phyloP scores from a whole-genome alignment of 1,140 invertebrate species.

The Drepana arcuata region DNA sequence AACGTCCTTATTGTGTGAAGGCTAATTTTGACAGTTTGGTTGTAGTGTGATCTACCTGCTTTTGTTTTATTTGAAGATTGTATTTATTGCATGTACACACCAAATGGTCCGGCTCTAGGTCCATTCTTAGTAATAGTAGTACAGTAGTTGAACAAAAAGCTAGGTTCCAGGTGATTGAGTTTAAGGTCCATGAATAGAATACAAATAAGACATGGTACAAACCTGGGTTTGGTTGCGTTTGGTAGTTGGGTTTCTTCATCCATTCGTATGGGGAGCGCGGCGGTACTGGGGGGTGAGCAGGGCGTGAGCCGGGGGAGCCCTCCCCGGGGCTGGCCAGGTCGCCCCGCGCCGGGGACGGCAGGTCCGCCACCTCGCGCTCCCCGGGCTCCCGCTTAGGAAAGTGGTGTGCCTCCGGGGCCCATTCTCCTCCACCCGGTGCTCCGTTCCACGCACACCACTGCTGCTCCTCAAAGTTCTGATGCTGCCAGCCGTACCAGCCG shows the following conservation, averaged over 20 bases:
- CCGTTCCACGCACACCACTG: slow-evolving; percentile 71
- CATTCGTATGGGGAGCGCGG: slow-evolving; percentile 87
- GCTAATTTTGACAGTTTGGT: too few relatives aligned
- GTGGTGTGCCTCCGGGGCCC: slow-evolving; percentile 60
- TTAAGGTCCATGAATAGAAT: background rate
- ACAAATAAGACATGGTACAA: slow-evolving; percentile 17
- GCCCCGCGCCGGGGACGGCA: slow-evolving; percentile 76
- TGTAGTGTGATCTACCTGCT: too few relatives aligned
- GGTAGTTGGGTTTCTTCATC: slow-evolving; percentile 91
- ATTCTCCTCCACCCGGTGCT: slow-evolving; percentile 61
- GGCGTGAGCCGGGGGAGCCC: slow-evolving; percentile 58
- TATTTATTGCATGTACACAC: too few relatives aligned
- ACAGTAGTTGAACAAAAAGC: too few relatives aligned
- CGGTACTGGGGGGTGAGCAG: slow-evolving; percentile 74
- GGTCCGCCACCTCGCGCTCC: slow-evolving; percentile 63
- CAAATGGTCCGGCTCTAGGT: too few relatives aligned
- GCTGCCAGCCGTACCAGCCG: slow-evolving; percentile 69
- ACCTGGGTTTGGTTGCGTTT: slow-evolving; percentile 87
- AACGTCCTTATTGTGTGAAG: background rate
- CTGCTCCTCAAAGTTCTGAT: slow-evolving; percentile 72
- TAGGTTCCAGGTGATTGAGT: too few relatives aligned
- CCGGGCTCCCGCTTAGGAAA: slow-evolving; percentile 55
- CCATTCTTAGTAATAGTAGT: too few relatives aligned
- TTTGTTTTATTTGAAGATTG: too few relatives aligned
- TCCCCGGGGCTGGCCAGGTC: slow-evolving; percentile 78